phyloP scores from a whole-genome alignment of 2,888 invertebrate genomes.

The Lasiommata megera region DNA sequence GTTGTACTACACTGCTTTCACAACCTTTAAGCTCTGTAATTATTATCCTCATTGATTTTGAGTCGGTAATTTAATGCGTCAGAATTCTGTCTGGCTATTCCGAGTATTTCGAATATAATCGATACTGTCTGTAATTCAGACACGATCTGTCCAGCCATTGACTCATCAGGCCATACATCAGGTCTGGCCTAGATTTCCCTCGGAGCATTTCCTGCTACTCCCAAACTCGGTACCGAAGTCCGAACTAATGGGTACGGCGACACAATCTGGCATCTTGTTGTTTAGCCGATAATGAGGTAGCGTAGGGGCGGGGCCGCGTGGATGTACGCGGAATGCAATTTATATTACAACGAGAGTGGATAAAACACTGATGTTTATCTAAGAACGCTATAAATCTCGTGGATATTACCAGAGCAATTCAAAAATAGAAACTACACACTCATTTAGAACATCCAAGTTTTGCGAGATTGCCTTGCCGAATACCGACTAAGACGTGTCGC shows the following conservation, averaged over 20 bases:
- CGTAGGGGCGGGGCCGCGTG: conserved; percentile 14
- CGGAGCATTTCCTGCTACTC: conserved; percentile 33
- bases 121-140: conserved; percentile 20
- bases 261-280: conserved; percentile 31
- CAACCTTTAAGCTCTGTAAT: conserved; percentile 1
- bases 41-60: conserved; percentile 2
- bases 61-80: not conserved
- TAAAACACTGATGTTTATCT: conserved; percentile 8
- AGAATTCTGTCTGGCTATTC: not conserved
- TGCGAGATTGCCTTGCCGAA: not conserved
- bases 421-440: not conserved
- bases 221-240: conserved; percentile 31
- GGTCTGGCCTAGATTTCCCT: conserved; percentile 33
- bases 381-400: not conserved
- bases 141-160: conserved; percentile 17
- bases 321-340: conserved; percentile 13
- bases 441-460: not conserved
- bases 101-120: conserved; percentile 16
- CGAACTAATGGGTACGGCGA: conserved; percentile 33
- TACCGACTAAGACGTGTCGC: no score
- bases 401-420: not conserved
- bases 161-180: conserved; percentile 22
- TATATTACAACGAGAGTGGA: conserved; percentile 6
- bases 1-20: not conserved
- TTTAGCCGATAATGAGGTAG: conserved; percentile 26